Conservation (phyloP, 2,888 invertebrate species). For the Eremobia ochroleuca region DNA sequence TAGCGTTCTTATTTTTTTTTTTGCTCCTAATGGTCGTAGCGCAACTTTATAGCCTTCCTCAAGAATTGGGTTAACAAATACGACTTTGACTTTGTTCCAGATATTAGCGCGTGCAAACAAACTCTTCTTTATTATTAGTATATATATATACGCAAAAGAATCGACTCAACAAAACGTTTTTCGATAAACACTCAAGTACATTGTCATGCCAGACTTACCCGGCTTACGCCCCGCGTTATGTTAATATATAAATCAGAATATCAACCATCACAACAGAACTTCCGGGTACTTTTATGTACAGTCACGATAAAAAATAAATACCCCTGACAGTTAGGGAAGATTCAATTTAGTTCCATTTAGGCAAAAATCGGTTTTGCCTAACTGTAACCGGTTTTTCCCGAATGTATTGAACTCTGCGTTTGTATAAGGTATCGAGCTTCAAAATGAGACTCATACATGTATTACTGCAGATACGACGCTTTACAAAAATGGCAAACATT, state of each 20-base stretch:
- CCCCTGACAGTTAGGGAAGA: not conserved
- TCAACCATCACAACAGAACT: not conserved
- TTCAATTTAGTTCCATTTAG: not conserved
- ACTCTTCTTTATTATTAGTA: not conserved
- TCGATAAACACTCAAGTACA: not conserved
- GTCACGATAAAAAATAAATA: not conserved
- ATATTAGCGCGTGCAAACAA: not conserved
- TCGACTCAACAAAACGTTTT: slow-evolving; percentile 2
- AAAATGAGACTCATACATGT: not conserved
- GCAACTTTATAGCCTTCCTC: not conserved
- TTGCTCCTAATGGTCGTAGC: not conserved
- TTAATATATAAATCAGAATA: no score
- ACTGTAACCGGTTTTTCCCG: not conserved
- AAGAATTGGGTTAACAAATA: not conserved
- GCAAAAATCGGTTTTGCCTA: not conserved
- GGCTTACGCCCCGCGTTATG: not conserved
- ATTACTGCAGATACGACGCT: not conserved
- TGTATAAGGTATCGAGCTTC: not conserved
- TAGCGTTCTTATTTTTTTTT: not conserved
- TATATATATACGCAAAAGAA: not conserved
- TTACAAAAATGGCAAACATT: not conserved
- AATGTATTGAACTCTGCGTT: not conserved
- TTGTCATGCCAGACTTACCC: not conserved
- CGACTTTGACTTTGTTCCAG: not conserved
- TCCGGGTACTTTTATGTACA: not conserved